phyloP scores from a whole-genome alignment of 2,797 vertebrate genomes.

The Coluber constrictor region DNA sequence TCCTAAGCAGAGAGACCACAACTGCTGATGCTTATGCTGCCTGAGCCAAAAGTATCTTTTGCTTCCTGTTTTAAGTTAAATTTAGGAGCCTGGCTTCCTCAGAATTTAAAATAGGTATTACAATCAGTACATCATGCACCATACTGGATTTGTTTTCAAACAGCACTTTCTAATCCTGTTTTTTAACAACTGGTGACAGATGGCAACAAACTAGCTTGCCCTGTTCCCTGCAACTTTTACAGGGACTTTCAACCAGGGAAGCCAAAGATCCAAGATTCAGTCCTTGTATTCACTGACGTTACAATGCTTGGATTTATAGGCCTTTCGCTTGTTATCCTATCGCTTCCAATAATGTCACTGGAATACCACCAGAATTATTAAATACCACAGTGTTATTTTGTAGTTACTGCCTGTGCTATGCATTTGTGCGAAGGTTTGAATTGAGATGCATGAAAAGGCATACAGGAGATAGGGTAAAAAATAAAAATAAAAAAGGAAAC shows the following conservation, averaged over 20 bases:
- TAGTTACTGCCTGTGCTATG: background rate
- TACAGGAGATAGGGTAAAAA: background rate
- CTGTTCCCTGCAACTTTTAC: no score
- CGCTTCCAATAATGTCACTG: background rate
- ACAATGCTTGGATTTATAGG: background rate
- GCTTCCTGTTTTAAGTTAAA: slow-evolving; percentile 22
- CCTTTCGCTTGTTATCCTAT: background rate
- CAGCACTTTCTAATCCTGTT: background rate
- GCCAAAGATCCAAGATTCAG: background rate
- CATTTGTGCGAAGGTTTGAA: background rate
- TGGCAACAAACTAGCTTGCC: no score
- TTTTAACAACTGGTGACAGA: background rate
- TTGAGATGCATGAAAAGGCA: background rate
- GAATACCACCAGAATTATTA: background rate
- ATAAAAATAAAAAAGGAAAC: background rate
- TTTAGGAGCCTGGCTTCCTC: background rate
- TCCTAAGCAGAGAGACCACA: background rate
- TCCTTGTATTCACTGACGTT: background rate
- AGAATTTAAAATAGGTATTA: background rate
- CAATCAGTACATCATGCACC: no score
- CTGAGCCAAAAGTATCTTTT: background rate
- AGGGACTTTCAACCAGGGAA: background rate
- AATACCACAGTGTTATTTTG: background rate
- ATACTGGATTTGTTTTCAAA: background rate
- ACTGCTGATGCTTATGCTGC: background rate